Evolutionary conservation across 2,113 vertebrate species (phyloP).

Genomic region (Odontophorus gujanensis): DNA sequence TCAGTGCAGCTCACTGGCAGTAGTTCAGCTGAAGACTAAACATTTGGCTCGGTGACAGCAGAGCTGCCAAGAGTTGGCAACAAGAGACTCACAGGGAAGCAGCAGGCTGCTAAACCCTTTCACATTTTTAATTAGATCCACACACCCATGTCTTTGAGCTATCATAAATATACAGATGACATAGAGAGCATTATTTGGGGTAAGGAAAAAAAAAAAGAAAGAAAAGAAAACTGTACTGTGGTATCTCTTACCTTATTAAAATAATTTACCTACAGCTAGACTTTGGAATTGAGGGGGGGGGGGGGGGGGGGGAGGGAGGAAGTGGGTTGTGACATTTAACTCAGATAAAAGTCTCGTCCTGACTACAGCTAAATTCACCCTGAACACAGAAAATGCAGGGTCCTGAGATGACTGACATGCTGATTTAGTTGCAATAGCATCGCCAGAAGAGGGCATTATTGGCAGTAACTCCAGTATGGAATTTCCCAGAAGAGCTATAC

Average conservation of each 20-base stretch:
- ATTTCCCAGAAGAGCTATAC: conserved; percentile 65
- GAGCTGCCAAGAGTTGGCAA: conserved; percentile 97
- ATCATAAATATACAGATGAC: conserved; percentile 97
- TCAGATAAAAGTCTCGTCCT: not conserved
- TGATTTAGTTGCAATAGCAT: conserved; percentile 42
- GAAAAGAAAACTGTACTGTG: conserved; percentile 40
- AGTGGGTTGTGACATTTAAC: not conserved
- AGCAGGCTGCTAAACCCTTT: conserved; percentile 97
- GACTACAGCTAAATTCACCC: not conserved
- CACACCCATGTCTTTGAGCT: conserved; percentile 99
- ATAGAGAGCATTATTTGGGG: conserved; percentile 88
- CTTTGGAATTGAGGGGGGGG: conserved; percentile 18
- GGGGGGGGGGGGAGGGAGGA: not conserved
- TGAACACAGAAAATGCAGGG: not conserved
- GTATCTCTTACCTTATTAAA: conserved; percentile 76
- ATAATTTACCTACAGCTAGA: conserved; percentile 74
- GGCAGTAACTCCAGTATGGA: conserved; percentile 41
- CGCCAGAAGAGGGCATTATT: conserved; percentile 82
- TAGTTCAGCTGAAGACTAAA: conserved; percentile 96
- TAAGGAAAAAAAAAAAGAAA: conserved; percentile 54
- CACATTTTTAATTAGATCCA: conserved; percentile 99
- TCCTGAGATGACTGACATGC: conserved; percentile 22
- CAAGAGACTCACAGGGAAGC: conserved; percentile 87
- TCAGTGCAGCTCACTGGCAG: conserved; percentile 88
- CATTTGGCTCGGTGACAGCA: conserved; percentile 95